phyloP scores from a whole-genome alignment of 35 echinoderm and acorn worm species.

The Apostichopus parvimensis region DNA sequence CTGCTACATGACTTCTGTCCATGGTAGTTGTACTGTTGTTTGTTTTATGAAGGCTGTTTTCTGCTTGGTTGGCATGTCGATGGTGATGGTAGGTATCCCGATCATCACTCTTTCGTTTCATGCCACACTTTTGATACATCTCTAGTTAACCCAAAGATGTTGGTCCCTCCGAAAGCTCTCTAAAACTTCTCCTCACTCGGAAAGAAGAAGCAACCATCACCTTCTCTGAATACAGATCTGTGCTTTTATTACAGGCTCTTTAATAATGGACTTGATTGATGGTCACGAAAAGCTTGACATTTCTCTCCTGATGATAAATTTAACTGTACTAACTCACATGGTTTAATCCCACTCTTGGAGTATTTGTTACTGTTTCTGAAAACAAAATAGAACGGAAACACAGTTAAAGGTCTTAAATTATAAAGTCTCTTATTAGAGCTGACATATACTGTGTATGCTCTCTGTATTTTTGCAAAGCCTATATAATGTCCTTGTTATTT shows the following conservation, averaged over 20 bases:
- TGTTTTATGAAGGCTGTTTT: conserved; percentile 60
- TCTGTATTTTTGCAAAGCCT: too few relatives aligned
- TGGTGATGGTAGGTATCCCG: conserved; percentile 76
- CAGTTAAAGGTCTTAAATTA: not conserved
- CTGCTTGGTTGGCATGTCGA: conserved; percentile 56
- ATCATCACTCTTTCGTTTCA: conserved; percentile 98
- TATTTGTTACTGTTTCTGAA: not conserved
- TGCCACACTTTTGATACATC: conserved; percentile 97
- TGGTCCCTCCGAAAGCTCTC: conserved; percentile 77
- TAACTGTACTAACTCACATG: not conserved
- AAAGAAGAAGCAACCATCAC: conserved; percentile 3
- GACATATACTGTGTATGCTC: too few relatives aligned
- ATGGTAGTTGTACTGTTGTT: conserved; percentile 59
- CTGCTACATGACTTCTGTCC: conserved; percentile 58
- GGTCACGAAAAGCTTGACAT: too few relatives aligned
- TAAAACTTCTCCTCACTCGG: conserved; percentile 53
- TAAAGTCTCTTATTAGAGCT: too few relatives aligned
- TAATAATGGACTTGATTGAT: not conserved
- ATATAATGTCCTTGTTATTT: too few relatives aligned
- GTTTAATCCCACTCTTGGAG: not conserved
- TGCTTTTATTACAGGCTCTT: not conserved
- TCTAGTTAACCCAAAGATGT: conserved; percentile 86
- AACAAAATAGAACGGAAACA: not conserved
- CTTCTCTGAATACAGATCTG: conserved; percentile 1
- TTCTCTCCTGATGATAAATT: too few relatives aligned